These are phyloP conservation scores for Mesitornis unicolor DNA, from an alignment of 2,113 vertebrate species.

Conservation along the genomic window DNA sequence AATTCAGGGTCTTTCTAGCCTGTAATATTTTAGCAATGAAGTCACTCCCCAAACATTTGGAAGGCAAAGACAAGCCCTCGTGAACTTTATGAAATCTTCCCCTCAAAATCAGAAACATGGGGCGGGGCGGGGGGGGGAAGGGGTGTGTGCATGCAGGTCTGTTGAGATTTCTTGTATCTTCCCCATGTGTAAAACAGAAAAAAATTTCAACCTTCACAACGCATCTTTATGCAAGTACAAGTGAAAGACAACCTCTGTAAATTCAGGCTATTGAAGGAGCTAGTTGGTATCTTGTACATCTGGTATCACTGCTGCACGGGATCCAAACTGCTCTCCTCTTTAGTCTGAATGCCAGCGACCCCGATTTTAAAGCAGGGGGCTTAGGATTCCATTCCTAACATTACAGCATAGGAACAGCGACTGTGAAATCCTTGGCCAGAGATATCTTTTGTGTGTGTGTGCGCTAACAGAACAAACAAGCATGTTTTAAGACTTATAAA, in stretches of 20 bases:
- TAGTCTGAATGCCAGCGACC: not conserved
- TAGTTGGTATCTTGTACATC: not conserved
- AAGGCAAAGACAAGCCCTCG: not conserved
- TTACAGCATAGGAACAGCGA: not conserved
- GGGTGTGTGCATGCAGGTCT: not conserved
- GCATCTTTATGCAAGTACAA: not conserved
- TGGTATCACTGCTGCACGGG: not conserved
- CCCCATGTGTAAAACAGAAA: not conserved
- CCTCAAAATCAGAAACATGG: not conserved
- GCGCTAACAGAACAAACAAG: not conserved
- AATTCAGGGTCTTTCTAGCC: not conserved
- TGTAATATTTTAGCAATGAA: not conserved
- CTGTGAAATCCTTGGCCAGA: not conserved
- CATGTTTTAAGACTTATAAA: not conserved
- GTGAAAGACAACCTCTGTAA: not conserved
- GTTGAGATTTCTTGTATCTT: not conserved
- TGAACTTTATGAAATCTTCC: not conserved
- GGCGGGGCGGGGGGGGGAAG: fast-evolving
- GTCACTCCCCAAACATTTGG: not conserved
- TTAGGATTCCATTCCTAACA: not conserved
- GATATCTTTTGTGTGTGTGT: not conserved
- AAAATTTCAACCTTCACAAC: not conserved
- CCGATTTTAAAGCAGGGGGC: not conserved
- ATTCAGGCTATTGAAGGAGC: not conserved
- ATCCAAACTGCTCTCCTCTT: not conserved